Evolutionary conservation across 2,113 vertebrate species (phyloP).

Genomic region (Ailuropoda melanoleuca): DNA sequence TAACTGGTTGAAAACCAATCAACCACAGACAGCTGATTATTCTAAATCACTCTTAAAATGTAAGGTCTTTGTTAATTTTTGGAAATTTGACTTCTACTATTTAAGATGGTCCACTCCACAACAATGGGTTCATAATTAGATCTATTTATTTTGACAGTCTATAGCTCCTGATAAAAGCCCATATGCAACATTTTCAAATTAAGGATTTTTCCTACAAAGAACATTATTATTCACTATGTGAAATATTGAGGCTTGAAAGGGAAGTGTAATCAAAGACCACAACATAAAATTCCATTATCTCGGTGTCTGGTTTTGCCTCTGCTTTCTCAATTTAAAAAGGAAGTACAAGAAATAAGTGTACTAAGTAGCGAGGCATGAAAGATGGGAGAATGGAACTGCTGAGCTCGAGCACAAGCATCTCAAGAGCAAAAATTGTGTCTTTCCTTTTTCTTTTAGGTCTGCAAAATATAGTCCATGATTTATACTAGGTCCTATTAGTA

Average conservation of each 20-base stretch:
- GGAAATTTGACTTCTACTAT: constrained; percentile 72
- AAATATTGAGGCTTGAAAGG: constrained; percentile 47
- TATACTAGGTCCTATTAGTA: not conserved
- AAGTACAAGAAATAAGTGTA: constrained; percentile 51
- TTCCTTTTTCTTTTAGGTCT: constrained; percentile 11
- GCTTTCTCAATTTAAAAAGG: constrained; percentile 56
- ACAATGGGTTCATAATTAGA: constrained; percentile 69
- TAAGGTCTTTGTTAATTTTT: constrained; percentile 72
- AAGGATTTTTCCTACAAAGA: constrained; percentile 64
- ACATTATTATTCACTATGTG: constrained; percentile 59
- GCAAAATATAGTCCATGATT: not conserved
- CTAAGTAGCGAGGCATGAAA: constrained; percentile 14
- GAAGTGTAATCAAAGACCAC: constrained; percentile 61
- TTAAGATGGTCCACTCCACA: constrained; percentile 57
- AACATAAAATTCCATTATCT: constrained; percentile 66
- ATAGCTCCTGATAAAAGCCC: constrained; percentile 58
- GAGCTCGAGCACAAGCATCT: not conserved
- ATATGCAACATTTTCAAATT: constrained; percentile 58
- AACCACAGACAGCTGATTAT: constrained; percentile 67
- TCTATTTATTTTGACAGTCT: constrained; percentile 60
- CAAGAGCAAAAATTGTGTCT: not conserved
- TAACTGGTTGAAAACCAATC: constrained; percentile 75
- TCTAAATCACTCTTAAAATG: constrained; percentile 66
- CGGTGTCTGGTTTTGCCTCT: constrained; percentile 55
- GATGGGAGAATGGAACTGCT: not conserved